Conservation (phyloP, 2,113 vertebrate genomes). For the Oryzias javanicus region DNA sequence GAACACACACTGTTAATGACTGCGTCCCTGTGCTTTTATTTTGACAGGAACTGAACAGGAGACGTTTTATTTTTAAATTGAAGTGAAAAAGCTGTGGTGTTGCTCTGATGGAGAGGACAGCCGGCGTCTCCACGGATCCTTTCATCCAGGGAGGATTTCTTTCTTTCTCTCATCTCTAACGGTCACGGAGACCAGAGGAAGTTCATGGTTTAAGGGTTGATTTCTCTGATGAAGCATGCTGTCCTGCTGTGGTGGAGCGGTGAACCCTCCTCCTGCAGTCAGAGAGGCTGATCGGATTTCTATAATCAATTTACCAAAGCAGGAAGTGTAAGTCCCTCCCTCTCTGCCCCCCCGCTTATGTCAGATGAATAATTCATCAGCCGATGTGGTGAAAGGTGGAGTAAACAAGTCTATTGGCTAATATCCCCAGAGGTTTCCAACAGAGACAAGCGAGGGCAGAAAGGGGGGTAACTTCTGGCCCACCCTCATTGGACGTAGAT, state of each 20-base stretch:
- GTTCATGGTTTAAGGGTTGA: conserved; percentile 25
- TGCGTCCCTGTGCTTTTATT: too few relatives aligned
- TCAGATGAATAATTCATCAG: conserved; percentile 83
- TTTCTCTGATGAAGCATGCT: conserved; percentile 34
- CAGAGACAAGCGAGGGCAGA: conserved; percentile 52
- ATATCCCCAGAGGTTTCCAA: conserved; percentile 79
- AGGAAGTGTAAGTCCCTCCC: conserved; percentile 77
- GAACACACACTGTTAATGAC: too few relatives aligned
- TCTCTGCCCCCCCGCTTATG: conserved; percentile 75
- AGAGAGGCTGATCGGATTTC: conserved; percentile 76
- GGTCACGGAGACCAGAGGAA: conserved; percentile 38
- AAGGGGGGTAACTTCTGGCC: conserved; percentile 65
- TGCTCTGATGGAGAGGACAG: too few relatives aligned
- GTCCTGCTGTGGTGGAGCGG: conserved; percentile 54
- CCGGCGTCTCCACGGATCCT: too few relatives aligned
- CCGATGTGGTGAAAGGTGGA: conserved; percentile 82
- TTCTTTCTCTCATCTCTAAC: too few relatives aligned
- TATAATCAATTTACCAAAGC: conserved; percentile 78
- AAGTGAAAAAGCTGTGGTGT: too few relatives aligned
- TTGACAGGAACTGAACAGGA: too few relatives aligned
- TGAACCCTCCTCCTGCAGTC: conserved; percentile 53
- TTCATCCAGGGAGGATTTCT: conserved; percentile 18
- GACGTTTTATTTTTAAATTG: too few relatives aligned
- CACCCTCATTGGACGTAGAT: conserved; percentile 77
- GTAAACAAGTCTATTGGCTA: conserved; percentile 84